Evolutionary conservation across 2,888 invertebrate genomes (phyloP).

Genomic region (Cosmopolites sordidus): DNA sequence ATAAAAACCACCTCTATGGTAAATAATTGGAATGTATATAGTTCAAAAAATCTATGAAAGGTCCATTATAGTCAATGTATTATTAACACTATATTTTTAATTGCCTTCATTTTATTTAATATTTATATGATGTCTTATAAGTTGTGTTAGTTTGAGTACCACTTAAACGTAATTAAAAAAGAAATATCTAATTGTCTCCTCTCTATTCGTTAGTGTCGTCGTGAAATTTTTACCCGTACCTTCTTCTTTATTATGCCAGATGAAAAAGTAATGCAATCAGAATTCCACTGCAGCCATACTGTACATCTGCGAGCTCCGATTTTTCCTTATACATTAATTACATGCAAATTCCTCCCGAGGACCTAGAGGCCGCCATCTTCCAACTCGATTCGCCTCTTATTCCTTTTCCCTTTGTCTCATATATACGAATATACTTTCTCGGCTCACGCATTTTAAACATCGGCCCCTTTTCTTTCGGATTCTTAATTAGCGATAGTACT

Average conservation of each 20-base stretch:
- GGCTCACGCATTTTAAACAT: conserved; percentile 53
- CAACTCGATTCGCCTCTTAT: conserved; percentile 48
- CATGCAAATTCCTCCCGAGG: conserved; percentile 50
- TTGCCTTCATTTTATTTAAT: no score
- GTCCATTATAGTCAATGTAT: no score
- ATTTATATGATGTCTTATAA: no score
- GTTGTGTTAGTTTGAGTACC: no score
- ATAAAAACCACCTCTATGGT: no score
- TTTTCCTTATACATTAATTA: conserved; percentile 51
- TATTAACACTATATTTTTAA: no score
- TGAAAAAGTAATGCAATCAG: conserved; percentile 30
- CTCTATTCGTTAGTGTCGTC: no score
- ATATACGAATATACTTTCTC: conserved; percentile 44
- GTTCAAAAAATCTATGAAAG: no score
- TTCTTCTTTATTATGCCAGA: conserved; percentile 30
- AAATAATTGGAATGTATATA: no score
- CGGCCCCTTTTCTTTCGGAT: conserved; percentile 60
- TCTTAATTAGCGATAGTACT: conserved; percentile 64
- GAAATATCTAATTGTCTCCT: no score
- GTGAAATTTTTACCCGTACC: not conserved
- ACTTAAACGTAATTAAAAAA: no score
- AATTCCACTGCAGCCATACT: conserved; percentile 36
- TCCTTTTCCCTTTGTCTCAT: conserved; percentile 51
- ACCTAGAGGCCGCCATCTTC: conserved; percentile 50
- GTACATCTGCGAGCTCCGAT: conserved; percentile 47